Percentiles rank a stretch among this genome's conserved stretches.
phyloP scores from a whole-genome alignment of 2,888 invertebrate genomes.

The Gnatocerus cornutus region DNA sequence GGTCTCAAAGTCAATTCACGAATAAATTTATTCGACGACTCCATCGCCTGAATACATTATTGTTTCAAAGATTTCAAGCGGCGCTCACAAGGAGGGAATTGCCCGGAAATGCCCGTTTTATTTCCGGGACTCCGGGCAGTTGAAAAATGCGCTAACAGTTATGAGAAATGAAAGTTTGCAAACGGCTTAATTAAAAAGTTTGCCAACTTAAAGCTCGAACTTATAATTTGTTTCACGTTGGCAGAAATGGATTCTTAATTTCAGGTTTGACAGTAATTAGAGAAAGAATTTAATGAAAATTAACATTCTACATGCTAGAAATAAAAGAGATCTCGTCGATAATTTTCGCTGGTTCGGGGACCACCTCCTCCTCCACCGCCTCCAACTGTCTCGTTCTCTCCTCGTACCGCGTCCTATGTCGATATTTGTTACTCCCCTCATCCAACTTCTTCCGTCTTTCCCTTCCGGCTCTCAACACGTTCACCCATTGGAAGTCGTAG shows the following conservation, averaged over 20 bases:
- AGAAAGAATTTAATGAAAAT: no score
- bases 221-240: no score
- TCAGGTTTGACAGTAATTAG: no score
- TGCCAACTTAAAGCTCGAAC: no score
- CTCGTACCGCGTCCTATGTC: conserved; percentile 14
- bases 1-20: background rate
- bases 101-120: no score
- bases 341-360: background rate
- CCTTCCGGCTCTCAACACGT: conserved; percentile 66
- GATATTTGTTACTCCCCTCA: background rate
- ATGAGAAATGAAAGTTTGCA: no score
- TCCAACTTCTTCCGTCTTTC: conserved; percentile 35
- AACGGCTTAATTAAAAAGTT: no score
- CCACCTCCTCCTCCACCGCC: background rate
- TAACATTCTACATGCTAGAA: background rate
- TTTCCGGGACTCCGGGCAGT: no score
- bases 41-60: conserved; percentile 1
- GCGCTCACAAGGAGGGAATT: background rate
- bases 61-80: background rate
- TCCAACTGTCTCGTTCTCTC: background rate
- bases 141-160: no score
- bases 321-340: conserved; percentile 2
- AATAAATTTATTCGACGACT: background rate
- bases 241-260: no score
- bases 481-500: conserved; percentile 75